These are phyloP conservation scores for Chaetura pelagica DNA, from an alignment of 2,113 vertebrate species.

Conservation along the genomic window DNA sequence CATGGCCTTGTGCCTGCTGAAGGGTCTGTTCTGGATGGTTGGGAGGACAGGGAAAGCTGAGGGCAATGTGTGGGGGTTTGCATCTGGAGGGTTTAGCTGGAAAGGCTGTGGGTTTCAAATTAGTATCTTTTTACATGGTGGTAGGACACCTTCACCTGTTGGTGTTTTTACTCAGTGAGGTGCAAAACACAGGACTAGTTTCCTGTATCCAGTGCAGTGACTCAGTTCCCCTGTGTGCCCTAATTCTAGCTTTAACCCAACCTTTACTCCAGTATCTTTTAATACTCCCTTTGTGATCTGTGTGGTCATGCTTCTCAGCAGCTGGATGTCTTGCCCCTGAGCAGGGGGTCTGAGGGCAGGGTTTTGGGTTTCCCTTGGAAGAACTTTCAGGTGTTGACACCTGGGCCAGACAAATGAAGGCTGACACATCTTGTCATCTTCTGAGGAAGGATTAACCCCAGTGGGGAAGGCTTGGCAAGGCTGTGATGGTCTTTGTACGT, in stretches of 20 bases:
- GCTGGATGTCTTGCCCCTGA: not conserved
- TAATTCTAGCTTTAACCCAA: not conserved
- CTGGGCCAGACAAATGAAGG: not conserved
- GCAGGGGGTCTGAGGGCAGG: not conserved
- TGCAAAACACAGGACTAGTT: not conserved
- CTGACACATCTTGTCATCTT: not conserved
- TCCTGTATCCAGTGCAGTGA: not conserved
- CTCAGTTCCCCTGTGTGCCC: not conserved
- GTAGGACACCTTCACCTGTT: not conserved
- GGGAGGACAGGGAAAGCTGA: not conserved
- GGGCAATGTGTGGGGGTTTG: not conserved
- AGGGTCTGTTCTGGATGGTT: not conserved
- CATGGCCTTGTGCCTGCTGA: rapidly evolving
- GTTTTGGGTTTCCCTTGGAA: not conserved
- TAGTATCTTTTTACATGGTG: not conserved
- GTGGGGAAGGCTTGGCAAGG: not conserved
- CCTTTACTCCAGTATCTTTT: not conserved
- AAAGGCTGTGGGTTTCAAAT: not conserved
- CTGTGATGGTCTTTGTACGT: not conserved
- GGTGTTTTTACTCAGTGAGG: not conserved
- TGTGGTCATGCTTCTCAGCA: conserved; percentile 15
- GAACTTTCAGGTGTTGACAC: not conserved
- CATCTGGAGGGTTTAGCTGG: not conserved
- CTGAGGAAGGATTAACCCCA: not conserved
- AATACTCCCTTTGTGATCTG: not conserved